A percentile compares a stretch with the other conserved stretches of the same genome.
These are phyloP conservation scores for Pycnomerus fuliginosus DNA, from an alignment of 2,888 invertebrate species.

Conservation along the genomic window DNA sequence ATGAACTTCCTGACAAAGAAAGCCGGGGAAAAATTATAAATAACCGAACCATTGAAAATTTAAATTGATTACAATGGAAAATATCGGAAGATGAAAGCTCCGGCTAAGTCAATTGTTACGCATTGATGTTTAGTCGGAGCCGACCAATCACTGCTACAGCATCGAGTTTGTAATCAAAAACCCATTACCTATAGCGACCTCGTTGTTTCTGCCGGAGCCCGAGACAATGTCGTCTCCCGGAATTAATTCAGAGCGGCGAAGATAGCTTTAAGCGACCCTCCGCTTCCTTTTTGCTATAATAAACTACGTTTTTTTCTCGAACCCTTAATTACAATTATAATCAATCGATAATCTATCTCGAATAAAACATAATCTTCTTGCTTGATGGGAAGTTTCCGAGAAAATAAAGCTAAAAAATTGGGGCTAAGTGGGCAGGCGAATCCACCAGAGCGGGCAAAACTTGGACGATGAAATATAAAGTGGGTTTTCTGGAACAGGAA, in stretches of 20 bases:
- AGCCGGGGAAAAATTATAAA: slow-evolving; percentile 8
- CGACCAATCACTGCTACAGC: slow-evolving; percentile 35
- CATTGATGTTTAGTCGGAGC: slow-evolving; percentile 34
- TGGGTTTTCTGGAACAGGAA: slow-evolving; percentile 21
- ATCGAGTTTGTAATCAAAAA: slow-evolving; percentile 46
- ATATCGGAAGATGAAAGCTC: slow-evolving; percentile 31
- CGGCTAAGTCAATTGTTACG: slow-evolving; percentile 41
- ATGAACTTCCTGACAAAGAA: slow-evolving; percentile 2
- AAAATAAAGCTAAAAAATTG: slow-evolving; percentile 22
- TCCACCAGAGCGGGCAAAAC: slow-evolving; percentile 28
- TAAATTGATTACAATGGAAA: slow-evolving; percentile 28
- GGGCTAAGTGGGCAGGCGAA: slow-evolving; percentile 27
- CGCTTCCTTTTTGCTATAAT: too few species aligned
- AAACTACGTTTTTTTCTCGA: too few species aligned
- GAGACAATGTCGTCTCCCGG: slow-evolving; percentile 31
- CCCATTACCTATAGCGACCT: slow-evolving; percentile 42
- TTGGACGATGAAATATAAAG: slow-evolving; percentile 29
- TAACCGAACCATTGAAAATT: slow-evolving; percentile 15
- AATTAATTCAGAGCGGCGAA: slow-evolving; percentile 30
- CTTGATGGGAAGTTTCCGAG: slow-evolving; percentile 17
- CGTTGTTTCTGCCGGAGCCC: slow-evolving; percentile 16
- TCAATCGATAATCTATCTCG: too few species aligned
- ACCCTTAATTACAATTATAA: too few species aligned
- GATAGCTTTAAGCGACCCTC: too few species aligned
- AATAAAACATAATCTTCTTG: too few species aligned